Conservation (phyloP, 1,140 invertebrate species). For the Cheumatopsyche charites region DNA sequence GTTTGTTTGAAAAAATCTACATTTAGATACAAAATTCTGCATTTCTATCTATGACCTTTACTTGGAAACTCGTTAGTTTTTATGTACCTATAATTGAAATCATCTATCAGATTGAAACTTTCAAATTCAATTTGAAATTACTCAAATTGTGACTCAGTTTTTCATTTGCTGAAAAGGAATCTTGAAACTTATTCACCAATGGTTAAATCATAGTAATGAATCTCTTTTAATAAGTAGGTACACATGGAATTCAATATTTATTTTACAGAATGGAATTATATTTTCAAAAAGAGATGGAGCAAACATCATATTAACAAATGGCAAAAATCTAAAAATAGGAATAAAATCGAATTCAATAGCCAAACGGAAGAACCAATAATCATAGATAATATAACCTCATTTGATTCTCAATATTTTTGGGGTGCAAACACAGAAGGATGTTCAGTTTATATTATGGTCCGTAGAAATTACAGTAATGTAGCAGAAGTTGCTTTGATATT, state of each 20-base stretch:
- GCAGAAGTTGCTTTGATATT: slow-evolving; percentile 59
- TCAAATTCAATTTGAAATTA: neutral
- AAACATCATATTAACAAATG: slow-evolving; percentile 53
- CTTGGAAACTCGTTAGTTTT: too few species aligned
- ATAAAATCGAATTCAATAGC: slow-evolving; percentile 8
- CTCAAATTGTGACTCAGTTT: too few species aligned
- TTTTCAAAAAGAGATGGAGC: slow-evolving; percentile 53
- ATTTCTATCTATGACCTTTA: too few species aligned
- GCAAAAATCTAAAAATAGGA: slow-evolving; percentile 50
- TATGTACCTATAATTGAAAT: too few species aligned
- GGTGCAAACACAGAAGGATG: slow-evolving; percentile 57
- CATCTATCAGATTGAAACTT: too few species aligned
- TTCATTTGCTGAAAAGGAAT: too few species aligned
- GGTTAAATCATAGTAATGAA: too few species aligned
- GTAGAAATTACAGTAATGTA: slow-evolving; percentile 51
- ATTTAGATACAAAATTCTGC: too few species aligned
- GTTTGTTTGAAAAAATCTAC: too few species aligned
- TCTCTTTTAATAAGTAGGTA: too few species aligned
- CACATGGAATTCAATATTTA: too few species aligned
- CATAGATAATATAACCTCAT: slow-evolving; percentile 49
- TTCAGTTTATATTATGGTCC: slow-evolving; percentile 55
- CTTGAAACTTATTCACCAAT: too few species aligned
- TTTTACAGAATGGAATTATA: slow-evolving; percentile 57
- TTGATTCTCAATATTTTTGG: slow-evolving; percentile 54
- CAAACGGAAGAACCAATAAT: slow-evolving; percentile 35